Evolutionary conservation across 2,797 vertebrate species (phyloP).

Genomic region (Notolabrus celidotus): DNA sequence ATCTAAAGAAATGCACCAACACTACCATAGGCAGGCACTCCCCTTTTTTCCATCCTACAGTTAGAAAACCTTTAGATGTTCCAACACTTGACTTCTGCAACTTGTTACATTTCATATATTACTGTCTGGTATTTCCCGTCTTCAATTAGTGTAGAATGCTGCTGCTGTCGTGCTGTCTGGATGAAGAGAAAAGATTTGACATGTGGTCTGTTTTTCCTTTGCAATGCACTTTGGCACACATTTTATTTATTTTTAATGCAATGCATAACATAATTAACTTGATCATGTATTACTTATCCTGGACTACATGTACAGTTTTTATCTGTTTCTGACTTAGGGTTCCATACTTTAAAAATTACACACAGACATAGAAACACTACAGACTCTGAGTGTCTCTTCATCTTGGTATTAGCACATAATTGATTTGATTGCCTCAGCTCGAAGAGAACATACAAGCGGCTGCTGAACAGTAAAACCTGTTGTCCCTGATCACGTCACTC

Average conservation of each 20-base stretch:
- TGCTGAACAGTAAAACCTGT: conserved; percentile 36
- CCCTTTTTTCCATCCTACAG: too few relatives aligned
- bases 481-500: conserved; percentile 29
- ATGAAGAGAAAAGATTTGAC: not conserved
- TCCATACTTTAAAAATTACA: not conserved
- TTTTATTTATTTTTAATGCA: conserved; percentile 4
- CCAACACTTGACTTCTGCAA: not conserved
- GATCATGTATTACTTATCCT: not conserved
- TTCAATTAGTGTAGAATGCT: conserved; percentile 3
- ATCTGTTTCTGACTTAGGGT: not conserved
- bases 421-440: conserved; percentile 41
- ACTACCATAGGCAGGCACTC: too few relatives aligned
- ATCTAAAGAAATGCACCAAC: too few relatives aligned
- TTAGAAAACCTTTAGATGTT: not conserved
- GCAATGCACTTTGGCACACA: not conserved
- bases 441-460: conserved; percentile 31
- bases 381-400: conserved; percentile 11
- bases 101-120: not conserved
- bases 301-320: not conserved
- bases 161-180: not conserved
- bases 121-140: conserved; percentile 9
- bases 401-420: conserved; percentile 40
- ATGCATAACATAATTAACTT: not conserved
- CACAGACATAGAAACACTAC: not conserved
- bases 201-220: not conserved